Evolutionary conservation across 2,797 vertebrate genomes (phyloP).

Genomic region (Vespertilio murinus): DNA sequence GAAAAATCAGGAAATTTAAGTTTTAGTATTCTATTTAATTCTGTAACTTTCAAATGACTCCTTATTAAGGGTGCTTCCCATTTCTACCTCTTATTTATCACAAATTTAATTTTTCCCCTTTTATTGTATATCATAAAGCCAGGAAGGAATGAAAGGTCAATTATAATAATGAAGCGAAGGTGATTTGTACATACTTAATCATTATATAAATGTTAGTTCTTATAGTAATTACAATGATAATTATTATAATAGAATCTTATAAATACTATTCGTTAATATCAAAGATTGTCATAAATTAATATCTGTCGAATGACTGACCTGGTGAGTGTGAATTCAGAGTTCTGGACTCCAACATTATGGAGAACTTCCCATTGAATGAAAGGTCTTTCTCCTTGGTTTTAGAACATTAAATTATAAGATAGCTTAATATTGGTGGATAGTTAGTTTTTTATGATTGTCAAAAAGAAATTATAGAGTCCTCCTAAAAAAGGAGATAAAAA

Average conservation of each 20-base stretch:
- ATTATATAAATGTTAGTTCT: not conserved
- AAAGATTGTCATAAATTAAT: not conserved
- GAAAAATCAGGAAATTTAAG: not conserved
- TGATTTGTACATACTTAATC: not conserved
- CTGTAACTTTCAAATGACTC: not conserved
- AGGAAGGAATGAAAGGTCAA: not conserved
- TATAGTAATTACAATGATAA: not conserved
- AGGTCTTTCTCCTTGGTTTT: not conserved
- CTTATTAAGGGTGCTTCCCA: not conserved
- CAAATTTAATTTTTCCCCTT: not conserved
- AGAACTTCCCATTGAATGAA: not conserved
- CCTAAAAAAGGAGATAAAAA: not conserved
- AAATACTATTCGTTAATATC: not conserved
- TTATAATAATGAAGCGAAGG: not conserved
- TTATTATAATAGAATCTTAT: not conserved
- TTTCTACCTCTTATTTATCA: not conserved
- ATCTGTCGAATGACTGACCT: not conserved
- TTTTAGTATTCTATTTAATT: constrained; percentile 29
- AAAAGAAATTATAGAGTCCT: not conserved
- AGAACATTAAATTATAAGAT: constrained; percentile 12
- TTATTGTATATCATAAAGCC: not conserved
- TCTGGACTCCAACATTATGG: not conserved
- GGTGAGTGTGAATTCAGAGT: not conserved
- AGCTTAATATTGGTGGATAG: not conserved
- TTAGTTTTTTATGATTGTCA: constrained; percentile 2